phyloP scores from a whole-genome alignment of 1,140 invertebrate species.

The Hermatobates lingyangjiaoensis region DNA sequence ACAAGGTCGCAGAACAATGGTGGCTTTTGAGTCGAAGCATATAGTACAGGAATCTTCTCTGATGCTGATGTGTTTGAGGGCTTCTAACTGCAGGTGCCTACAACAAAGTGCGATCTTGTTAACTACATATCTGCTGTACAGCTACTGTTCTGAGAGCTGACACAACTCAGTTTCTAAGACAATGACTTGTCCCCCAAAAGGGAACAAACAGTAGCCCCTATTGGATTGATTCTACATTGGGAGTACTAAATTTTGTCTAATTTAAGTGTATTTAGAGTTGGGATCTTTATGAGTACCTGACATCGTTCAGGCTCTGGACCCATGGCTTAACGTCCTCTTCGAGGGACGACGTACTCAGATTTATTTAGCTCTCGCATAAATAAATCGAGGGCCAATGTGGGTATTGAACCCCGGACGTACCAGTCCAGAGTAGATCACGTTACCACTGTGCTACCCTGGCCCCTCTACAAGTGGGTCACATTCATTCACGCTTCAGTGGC shows the following conservation, averaged over 20 bases:
- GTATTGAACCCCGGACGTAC: no score
- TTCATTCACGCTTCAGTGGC: no score
- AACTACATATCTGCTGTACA: no score
- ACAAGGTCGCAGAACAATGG: slow-evolving; percentile 57
- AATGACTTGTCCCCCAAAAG: not conserved
- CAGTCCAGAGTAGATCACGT: no score
- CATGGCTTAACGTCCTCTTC: no score
- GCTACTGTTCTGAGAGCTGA: not conserved
- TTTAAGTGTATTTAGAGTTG: no score
- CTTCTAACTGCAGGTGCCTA: slow-evolving; percentile 55
- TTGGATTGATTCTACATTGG: not conserved
- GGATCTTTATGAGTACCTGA: not conserved
- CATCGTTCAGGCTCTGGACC: not conserved
- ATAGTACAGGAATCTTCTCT: slow-evolving; percentile 72
- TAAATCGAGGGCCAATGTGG: no score
- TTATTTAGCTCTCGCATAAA: no score
- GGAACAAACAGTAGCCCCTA: not conserved
- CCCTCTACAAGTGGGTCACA: no score
- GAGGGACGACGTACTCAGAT: no score
- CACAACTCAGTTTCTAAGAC: not conserved
- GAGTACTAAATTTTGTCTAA: no score
- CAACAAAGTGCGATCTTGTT: slow-evolving; percentile 7
- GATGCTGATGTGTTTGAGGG: slow-evolving; percentile 51
- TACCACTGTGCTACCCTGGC: no score
- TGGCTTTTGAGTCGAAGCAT: slow-evolving; percentile 64